A percentile compares a stretch with the other conserved stretches of the same genome.
These are phyloP conservation scores for Eutolmus rufibarbis DNA, from an alignment of 2,888 invertebrate species.

Conservation along the genomic window DNA sequence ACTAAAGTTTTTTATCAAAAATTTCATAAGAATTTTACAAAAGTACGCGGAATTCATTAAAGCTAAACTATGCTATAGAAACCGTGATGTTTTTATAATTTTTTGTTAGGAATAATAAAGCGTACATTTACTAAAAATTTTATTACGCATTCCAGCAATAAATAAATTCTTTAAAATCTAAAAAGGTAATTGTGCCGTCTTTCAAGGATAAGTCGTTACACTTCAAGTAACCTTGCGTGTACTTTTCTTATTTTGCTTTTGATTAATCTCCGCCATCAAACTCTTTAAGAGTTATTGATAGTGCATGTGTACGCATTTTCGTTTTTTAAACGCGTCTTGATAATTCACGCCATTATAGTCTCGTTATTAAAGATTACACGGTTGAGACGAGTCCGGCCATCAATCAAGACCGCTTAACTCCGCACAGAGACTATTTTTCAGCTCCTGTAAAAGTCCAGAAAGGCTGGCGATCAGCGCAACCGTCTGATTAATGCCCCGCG, in stretches of 20 bases:
- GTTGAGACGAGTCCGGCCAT: neutral
- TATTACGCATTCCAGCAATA: no score
- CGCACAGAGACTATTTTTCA: neutral
- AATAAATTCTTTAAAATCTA: neutral
- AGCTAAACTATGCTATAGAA: no score
- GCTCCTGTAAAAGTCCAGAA: slow-evolving; percentile 1
- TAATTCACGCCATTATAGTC: slow-evolving; percentile 21
- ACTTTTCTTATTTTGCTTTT: neutral
- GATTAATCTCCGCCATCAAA: neutral
- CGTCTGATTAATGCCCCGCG: neutral
- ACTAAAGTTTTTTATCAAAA: no score
- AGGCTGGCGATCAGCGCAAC: neutral
- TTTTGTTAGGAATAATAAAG: no score
- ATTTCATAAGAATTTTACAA: no score
- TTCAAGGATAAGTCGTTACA: neutral
- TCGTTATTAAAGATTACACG: slow-evolving; percentile 26
- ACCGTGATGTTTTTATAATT: no score
- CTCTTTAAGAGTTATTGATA: neutral
- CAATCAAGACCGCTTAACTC: slow-evolving; percentile 23
- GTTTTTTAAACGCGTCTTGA: neutral
- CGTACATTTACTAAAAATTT: no score
- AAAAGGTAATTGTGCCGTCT: neutral
- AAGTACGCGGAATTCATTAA: no score
- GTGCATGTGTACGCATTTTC: neutral
- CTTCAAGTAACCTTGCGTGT: neutral